Evolutionary conservation across 2,888 invertebrate genomes (phyloP).

Genomic region (Monoplex corrugatus): DNA sequence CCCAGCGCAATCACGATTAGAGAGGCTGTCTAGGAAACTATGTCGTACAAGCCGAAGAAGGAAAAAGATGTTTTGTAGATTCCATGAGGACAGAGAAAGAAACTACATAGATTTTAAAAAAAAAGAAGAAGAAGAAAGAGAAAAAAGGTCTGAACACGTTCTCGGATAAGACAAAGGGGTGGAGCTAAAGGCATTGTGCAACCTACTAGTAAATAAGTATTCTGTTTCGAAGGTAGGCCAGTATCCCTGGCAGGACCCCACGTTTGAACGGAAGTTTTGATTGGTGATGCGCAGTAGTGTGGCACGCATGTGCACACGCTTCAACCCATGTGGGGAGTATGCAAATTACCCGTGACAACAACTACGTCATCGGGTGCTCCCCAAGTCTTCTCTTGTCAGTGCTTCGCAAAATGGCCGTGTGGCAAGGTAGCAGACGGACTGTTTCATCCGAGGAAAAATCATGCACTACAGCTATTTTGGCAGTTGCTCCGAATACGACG

Average conservation of each 20-base stretch:
- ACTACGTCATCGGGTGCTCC: conserved; percentile 72
- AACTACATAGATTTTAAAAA: too few species aligned
- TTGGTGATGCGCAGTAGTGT: conserved; percentile 62
- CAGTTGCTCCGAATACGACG: background rate
- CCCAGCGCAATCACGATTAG: too few species aligned
- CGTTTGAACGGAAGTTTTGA: conserved; percentile 56
- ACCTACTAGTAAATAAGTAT: background rate
- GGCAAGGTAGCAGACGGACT: conserved; percentile 60
- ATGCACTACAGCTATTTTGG: background rate
- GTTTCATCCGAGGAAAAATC: conserved; percentile 54
- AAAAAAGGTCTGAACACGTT: too few species aligned
- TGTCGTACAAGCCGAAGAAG: too few species aligned
- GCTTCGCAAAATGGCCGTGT: conserved; percentile 54
- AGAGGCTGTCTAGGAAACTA: too few species aligned
- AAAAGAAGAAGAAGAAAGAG: too few species aligned
- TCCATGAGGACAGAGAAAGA: too few species aligned
- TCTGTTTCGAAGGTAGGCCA: background rate
- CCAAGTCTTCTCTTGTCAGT: conserved; percentile 39
- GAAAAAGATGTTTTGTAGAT: too few species aligned
- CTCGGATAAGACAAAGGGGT: too few species aligned
- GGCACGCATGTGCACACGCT: conserved; percentile 68
- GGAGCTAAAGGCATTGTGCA: too few species aligned
- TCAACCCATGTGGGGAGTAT: conserved; percentile 64
- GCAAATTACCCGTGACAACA: conserved; percentile 80
- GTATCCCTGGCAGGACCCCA: conserved; percentile 50